A percentile compares a stretch with the other conserved stretches of the same genome.
These are phyloP conservation scores for Tromatobia lineatoria DNA, from an alignment of 2,888 invertebrate genomes.

Conservation along the genomic window DNA sequence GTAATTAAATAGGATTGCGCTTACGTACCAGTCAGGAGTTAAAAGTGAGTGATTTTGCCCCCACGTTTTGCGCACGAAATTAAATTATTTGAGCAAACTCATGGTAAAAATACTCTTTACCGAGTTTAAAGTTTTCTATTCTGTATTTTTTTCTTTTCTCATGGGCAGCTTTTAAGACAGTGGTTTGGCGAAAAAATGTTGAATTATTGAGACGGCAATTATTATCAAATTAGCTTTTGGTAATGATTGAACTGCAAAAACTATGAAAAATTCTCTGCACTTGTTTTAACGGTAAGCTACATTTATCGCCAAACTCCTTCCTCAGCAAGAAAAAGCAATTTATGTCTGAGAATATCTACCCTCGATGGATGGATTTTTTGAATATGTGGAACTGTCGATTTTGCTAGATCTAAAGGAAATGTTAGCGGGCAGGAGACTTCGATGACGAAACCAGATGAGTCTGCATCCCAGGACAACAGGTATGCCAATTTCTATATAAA, in stretches of 20 bases:
- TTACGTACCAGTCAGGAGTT: too few relatives aligned
- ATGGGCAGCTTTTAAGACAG: background rate
- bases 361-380: conserved; percentile 42
- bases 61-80: too few relatives aligned
- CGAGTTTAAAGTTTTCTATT: conserved; percentile 10
- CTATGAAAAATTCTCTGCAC: background rate
- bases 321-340: conserved; percentile 21
- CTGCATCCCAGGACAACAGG: conserved; percentile 78
- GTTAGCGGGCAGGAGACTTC: conserved; percentile 79
- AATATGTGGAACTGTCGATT: conserved; percentile 77
- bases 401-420: conserved; percentile 83
- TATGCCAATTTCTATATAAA: conserved; percentile 72
- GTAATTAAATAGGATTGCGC: too few relatives aligned
- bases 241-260: background rate
- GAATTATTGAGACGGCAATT: too few relatives aligned
- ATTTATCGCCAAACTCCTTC: background rate
- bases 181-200: background rate
- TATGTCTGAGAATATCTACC: conserved; percentile 1
- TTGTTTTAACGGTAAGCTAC: background rate
- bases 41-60: too few relatives aligned
- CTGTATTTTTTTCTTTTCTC: conserved; percentile 8
- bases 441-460: conserved; percentile 72
- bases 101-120: background rate
- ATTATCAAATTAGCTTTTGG: background rate
- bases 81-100: too few relatives aligned